These are phyloP conservation scores for Hiodon tergisus DNA, from an alignment of 2,113 vertebrate species.

Conservation along the genomic window DNA sequence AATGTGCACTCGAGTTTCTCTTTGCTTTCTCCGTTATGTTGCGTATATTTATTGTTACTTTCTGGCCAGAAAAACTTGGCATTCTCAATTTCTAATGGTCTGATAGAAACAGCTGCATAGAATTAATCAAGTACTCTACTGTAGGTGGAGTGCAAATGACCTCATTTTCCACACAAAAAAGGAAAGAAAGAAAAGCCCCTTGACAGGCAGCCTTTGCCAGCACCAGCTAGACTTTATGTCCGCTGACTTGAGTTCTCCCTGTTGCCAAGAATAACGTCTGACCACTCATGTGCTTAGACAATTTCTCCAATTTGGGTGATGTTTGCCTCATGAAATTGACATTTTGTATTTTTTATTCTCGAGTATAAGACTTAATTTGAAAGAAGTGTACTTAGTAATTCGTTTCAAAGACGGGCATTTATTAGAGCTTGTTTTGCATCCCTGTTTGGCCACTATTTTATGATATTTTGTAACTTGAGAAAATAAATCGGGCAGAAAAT, in stretches of 20 bases:
- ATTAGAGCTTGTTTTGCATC: too few species aligned
- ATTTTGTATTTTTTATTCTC: too few species aligned
- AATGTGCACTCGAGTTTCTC: neutral
- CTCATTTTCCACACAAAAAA: slow-evolving; percentile 36
- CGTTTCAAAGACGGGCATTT: too few species aligned
- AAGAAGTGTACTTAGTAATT: too few species aligned
- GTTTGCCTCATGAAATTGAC: too few species aligned
- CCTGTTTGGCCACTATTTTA: too few species aligned
- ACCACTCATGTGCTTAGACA: neutral
- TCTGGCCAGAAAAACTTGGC: slow-evolving; percentile 28
- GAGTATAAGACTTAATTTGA: too few species aligned
- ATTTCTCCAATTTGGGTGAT: neutral
- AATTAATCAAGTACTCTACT: slow-evolving; percentile 22
- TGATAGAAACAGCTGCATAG: slow-evolving; percentile 38
- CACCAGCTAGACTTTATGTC: neutral
- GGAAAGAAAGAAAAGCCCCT: slow-evolving; percentile 2
- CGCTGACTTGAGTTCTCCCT: neutral
- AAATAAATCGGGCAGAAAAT: too few species aligned
- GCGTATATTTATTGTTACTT: slow-evolving; percentile 16
- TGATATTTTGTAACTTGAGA: too few species aligned
- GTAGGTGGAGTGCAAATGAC: slow-evolving; percentile 49
- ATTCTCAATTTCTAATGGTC: slow-evolving; percentile 27
- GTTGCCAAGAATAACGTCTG: slow-evolving; percentile 11
- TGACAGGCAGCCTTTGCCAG: neutral
- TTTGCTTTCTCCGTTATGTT: neutral